These are phyloP conservation scores for Homarus americanus DNA, from an alignment of 1,140 invertebrate genomes.

Conservation along the genomic window DNA sequence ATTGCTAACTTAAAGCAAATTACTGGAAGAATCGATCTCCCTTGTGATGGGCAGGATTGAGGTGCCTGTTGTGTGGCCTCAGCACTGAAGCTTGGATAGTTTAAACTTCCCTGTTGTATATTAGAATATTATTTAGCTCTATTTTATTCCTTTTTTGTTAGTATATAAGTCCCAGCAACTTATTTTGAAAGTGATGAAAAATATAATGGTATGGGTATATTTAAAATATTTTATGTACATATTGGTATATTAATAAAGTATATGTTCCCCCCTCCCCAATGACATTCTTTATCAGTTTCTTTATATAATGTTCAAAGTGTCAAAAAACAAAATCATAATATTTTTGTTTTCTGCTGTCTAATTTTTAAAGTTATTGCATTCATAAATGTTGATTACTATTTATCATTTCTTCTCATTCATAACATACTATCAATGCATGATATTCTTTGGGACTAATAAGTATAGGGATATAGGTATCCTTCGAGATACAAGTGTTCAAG, in stretches of 20 bases:
- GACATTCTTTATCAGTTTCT: not conserved
- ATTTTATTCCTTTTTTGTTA: not conserved
- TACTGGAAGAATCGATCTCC: not conserved
- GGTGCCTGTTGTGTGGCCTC: not conserved
- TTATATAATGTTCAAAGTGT: not conserved
- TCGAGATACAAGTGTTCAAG: too few species aligned
- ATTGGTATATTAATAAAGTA: constrained; percentile 59
- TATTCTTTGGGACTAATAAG: too few species aligned
- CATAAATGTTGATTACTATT: too few species aligned
- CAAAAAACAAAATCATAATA: too few species aligned
- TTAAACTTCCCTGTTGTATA: not conserved
- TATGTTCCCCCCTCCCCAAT: constrained; percentile 51
- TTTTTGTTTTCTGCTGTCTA: too few species aligned
- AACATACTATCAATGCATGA: too few species aligned
- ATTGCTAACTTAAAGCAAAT: not conserved
- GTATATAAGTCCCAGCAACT: not conserved
- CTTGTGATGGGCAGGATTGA: not conserved
- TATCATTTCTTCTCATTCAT: too few species aligned
- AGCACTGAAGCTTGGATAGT: not conserved
- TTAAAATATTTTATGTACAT: constrained; percentile 63
- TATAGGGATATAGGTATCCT: too few species aligned
- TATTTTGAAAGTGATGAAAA: constrained; percentile 16
- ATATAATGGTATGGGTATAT: constrained; percentile 54
- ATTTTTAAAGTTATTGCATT: too few species aligned
- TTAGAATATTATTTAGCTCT: not conserved